Evolutionary conservation across 2,888 invertebrate genomes (phyloP).

Genomic region (Eupithecia centaureata): DNA sequence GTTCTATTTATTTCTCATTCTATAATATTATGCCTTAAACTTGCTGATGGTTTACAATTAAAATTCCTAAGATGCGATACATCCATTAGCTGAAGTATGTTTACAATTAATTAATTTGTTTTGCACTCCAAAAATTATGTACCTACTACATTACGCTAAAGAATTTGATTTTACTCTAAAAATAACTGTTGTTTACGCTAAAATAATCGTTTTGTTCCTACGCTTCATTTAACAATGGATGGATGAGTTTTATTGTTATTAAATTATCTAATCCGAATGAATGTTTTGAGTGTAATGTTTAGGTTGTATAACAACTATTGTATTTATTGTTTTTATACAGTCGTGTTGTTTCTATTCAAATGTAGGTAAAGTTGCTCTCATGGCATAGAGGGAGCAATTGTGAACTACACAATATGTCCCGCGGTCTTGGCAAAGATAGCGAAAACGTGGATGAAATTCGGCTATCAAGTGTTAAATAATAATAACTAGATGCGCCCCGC

Average conservation of each 20-base stretch:
- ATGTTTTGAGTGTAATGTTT: background rate
- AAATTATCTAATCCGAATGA: background rate
- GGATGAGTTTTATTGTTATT: background rate
- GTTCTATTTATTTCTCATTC: background rate
- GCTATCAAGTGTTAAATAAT: no score
- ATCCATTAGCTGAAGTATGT: background rate
- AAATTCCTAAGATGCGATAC: background rate
- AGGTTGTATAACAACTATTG: background rate
- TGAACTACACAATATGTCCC: no score
- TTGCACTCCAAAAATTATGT: background rate
- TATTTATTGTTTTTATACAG: background rate
- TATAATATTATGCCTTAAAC: constrained; percentile 1
- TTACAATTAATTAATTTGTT: background rate
- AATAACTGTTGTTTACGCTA: no score
- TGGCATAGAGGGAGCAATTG: no score
- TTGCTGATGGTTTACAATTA: background rate
- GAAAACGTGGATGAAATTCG: no score
- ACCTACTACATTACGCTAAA: background rate
- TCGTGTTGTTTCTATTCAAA: background rate
- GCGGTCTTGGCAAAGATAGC: no score
- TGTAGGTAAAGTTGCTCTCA: no score
- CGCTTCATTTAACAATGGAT: background rate
- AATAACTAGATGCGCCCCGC: no score
- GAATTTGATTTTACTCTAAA: background rate
- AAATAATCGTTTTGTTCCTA: no score